These are phyloP conservation scores for Cepaea nemoralis DNA, from an alignment of 1,140 invertebrate genomes.

Conservation along the genomic window DNA sequence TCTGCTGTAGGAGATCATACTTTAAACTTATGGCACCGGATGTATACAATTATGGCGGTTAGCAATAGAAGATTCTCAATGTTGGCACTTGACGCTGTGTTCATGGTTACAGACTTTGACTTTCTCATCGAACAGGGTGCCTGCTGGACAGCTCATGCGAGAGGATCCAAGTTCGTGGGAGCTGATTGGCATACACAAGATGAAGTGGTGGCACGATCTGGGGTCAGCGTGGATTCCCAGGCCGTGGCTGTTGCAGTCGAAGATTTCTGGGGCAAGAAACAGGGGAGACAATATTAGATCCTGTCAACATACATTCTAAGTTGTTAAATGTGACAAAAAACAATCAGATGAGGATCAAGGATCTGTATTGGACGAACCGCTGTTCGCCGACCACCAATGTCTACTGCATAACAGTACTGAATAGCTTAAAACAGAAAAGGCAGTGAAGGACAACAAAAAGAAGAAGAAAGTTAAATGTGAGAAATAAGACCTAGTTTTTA, in stretches of 20 bases:
- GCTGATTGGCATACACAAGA: conserved; percentile 47
- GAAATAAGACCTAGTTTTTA: too few relatives aligned
- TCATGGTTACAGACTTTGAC: conserved; percentile 52
- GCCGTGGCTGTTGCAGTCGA: conserved; percentile 48
- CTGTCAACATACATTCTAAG: not conserved
- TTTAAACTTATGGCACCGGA: too few relatives aligned
- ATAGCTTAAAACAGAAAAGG: too few relatives aligned
- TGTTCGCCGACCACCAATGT: too few relatives aligned
- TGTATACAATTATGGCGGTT: not conserved
- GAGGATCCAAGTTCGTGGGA: conserved; percentile 31
- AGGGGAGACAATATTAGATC: not conserved
- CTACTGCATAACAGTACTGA: too few relatives aligned
- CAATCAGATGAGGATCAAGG: too few relatives aligned
- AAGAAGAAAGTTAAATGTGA: too few relatives aligned
- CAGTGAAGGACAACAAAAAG: too few relatives aligned
- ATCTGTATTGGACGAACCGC: too few relatives aligned
- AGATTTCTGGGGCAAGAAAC: not conserved
- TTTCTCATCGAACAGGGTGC: conserved; percentile 48
- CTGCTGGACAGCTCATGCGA: conserved; percentile 47
- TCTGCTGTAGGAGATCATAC: too few relatives aligned
- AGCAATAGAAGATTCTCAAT: not conserved
- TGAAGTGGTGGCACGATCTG: conserved; percentile 48
- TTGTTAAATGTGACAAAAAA: too few relatives aligned
- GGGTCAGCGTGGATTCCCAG: conserved; percentile 48
- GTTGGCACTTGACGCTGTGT: conserved; percentile 42